phyloP scores from a whole-genome alignment of 2,888 invertebrate species.

The Pristionchus fissidentatus region DNA sequence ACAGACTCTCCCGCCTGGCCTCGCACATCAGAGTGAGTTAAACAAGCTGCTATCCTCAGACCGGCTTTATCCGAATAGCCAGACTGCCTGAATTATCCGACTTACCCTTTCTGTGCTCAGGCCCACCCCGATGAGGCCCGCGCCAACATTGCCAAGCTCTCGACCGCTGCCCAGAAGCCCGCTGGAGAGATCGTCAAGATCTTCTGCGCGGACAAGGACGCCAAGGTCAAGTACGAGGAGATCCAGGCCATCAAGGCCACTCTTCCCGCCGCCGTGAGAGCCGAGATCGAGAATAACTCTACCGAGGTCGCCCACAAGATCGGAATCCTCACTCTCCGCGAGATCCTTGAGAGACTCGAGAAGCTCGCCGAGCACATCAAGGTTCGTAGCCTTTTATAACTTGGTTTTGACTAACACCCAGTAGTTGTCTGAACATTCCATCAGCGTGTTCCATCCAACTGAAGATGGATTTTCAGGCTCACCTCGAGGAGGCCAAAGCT shows the following conservation, averaged over 20 bases:
- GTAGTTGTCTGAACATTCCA: background rate
- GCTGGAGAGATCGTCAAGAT: slow-evolving; percentile 24
- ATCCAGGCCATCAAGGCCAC: background rate
- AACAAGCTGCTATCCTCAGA: no score
- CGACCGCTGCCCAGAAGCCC: slow-evolving; percentile 20
- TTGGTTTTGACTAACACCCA: background rate
- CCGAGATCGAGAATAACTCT: background rate
- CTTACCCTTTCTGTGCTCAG: background rate
- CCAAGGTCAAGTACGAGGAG: background rate
- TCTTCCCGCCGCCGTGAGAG: background rate
- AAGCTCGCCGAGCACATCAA: slow-evolving; percentile 31
- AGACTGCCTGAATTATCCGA: background rate
- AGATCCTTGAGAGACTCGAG: slow-evolving; percentile 28
- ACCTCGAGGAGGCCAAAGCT: slow-evolving; percentile 16
- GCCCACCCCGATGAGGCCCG: slow-evolving; percentile 33
- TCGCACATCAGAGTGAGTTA: background rate
- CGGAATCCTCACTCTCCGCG: slow-evolving; percentile 7
- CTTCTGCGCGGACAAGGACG: slow-evolving; percentile 33
- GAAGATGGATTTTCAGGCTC: no score
- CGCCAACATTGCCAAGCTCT: background rate
- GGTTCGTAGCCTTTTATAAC: background rate
- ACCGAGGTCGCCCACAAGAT: slow-evolving; percentile 9
- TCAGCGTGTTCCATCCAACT: no score
- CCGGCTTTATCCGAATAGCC: background rate
- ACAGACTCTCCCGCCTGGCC: background rate